Percentiles rank a stretch among this genome's conserved stretches.
Conservation (phyloP, 2,888 invertebrate species). For the Orchesella flavescens region DNA sequence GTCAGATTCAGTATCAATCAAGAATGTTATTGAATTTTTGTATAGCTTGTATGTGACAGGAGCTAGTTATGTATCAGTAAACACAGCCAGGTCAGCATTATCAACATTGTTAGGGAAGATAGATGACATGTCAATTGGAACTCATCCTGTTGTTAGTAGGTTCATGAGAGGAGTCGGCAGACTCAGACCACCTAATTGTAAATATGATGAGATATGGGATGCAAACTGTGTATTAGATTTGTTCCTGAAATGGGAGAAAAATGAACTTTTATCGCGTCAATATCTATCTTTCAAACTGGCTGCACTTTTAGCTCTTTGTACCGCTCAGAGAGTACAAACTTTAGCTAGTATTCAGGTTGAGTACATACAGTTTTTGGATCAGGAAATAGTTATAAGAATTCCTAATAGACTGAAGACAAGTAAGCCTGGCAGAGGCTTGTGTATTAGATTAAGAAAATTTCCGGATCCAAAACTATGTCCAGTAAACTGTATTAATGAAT, state of each 20-base stretch:
- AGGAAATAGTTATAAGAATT: not conserved
- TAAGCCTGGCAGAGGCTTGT: too few species aligned
- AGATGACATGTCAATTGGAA: slow-evolving; percentile 1
- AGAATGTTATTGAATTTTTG: slow-evolving; percentile 24
- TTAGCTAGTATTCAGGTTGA: slow-evolving; percentile 10
- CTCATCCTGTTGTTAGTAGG: slow-evolving; percentile 35
- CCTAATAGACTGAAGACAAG: not conserved
- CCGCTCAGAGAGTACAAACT: too few species aligned
- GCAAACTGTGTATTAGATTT: slow-evolving; percentile 21
- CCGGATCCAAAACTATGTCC: slow-evolving; percentile 24
- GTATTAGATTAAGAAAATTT: not conserved
- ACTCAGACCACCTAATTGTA: too few species aligned
- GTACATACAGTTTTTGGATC: slow-evolving; percentile 17
- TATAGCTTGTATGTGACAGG: slow-evolving; percentile 30
- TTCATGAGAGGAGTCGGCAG: slow-evolving; percentile 51
- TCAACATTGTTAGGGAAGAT: slow-evolving; percentile 30
- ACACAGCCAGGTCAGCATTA: slow-evolving; percentile 45
- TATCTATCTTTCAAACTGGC: slow-evolving; percentile 31
- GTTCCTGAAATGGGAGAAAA: not conserved
- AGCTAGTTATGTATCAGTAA: too few species aligned
- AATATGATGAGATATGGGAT: slow-evolving; percentile 50
- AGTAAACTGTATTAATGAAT: not conserved
- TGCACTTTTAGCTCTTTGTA: slow-evolving; percentile 43
- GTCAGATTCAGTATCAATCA: not conserved
- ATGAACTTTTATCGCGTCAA: not conserved